A percentile compares a stretch with the other conserved stretches of the same genome.
These are phyloP conservation scores for Hiodon tergisus DNA, from an alignment of 2,113 vertebrate genomes.

Conservation along the genomic window DNA sequence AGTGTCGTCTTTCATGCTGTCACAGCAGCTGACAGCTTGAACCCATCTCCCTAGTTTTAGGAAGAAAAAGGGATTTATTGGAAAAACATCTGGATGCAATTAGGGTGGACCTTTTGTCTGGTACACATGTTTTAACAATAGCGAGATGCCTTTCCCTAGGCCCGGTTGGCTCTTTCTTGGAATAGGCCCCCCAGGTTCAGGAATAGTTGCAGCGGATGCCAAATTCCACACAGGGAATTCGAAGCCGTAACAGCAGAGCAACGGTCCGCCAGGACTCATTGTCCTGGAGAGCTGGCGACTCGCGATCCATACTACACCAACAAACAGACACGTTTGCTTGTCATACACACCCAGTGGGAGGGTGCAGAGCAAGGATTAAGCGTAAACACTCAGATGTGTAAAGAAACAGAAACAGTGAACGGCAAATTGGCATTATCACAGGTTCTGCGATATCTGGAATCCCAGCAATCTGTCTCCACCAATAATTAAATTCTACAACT, in stretches of 20 bases:
- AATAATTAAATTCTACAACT: too few species aligned
- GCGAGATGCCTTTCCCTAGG: not conserved
- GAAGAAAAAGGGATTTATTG: not conserved
- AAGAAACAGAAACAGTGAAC: too few species aligned
- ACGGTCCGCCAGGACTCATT: not conserved
- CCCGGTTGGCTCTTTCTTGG: not conserved
- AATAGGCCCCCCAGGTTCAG: not conserved
- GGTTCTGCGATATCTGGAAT: too few species aligned
- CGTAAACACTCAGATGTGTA: not conserved
- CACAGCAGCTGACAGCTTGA: not conserved
- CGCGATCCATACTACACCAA: not conserved
- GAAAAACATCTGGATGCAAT: not conserved
- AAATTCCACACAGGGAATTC: not conserved
- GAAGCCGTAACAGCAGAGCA: not conserved
- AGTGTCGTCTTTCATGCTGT: not conserved
- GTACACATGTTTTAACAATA: not conserved
- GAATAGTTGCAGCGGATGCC: not conserved
- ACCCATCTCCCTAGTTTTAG: not conserved
- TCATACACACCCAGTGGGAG: not conserved
- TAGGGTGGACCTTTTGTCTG: not conserved
- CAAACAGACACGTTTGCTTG: slow-evolving; percentile 13
- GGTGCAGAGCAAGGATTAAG: not conserved
- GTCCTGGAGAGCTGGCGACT: not conserved
- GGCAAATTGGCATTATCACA: too few species aligned
- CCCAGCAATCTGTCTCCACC: too few species aligned